Evolutionary conservation across 1,140 invertebrate species (phyloP).

Genomic region (Battus philenor): DNA sequence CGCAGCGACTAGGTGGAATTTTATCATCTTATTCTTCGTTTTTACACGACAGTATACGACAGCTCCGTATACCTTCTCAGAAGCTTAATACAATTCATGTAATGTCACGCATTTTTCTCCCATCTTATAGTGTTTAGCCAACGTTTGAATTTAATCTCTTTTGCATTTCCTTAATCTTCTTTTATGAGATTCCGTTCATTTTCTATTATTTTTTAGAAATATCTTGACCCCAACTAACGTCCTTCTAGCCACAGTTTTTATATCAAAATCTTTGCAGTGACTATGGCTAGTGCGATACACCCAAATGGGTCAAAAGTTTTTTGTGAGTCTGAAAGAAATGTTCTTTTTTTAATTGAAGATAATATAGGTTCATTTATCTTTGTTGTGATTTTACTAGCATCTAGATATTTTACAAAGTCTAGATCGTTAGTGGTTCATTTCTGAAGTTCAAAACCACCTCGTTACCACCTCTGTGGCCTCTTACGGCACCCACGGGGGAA

Average conservation of each 20-base stretch:
- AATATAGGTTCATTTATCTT: too few relatives aligned
- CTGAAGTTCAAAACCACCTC: too few relatives aligned
- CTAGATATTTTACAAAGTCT: too few relatives aligned
- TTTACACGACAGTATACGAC: neutral
- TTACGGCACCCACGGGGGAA: too few relatives aligned
- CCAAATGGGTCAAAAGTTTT: neutral
- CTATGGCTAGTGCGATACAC: neutral
- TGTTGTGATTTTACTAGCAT: too few relatives aligned
- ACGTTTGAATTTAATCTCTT: neutral
- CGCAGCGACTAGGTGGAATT: neutral
- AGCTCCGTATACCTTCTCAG: constrained; percentile 31
- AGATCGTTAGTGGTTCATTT: too few relatives aligned
- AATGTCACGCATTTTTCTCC: too few relatives aligned
- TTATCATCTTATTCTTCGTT: neutral
- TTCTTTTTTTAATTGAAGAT: too few relatives aligned
- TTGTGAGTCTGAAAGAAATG: neutral
- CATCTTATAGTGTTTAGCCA: neutral
- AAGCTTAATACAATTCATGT: constrained; percentile 38
- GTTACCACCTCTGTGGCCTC: too few relatives aligned
- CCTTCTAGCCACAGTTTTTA: too few relatives aligned
- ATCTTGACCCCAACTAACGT: too few relatives aligned
- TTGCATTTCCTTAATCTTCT: neutral
- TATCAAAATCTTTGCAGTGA: neutral
- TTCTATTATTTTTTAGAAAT: neutral
- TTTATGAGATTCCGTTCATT: neutral